Percentiles rank a stretch among this genome's conserved stretches.
These are phyloP conservation scores for Pachliopta kotzebuea DNA, from an alignment of 2,888 invertebrate species.

Conservation along the genomic window DNA sequence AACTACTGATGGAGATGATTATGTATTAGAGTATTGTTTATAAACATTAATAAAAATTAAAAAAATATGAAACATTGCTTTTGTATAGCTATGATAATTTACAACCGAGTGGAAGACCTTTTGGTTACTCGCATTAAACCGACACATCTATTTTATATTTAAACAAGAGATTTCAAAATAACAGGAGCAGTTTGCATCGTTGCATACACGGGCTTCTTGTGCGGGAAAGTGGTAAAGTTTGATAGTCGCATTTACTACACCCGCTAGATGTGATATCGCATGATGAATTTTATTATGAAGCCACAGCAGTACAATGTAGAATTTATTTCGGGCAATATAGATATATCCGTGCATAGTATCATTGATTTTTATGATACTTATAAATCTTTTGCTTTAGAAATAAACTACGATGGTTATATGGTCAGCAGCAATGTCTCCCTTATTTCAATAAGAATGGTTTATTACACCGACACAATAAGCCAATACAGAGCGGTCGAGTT, in stretches of 20 bases:
- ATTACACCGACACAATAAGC: conserved; percentile 23
- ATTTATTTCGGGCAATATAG: conserved; percentile 5
- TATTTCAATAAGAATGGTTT: conserved; percentile 24
- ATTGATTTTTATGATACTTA: conserved; percentile 17
- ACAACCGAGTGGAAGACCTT: too few relatives aligned
- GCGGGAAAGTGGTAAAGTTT: background rate
- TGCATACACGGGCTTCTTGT: background rate
- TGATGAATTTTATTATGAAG: conserved; percentile 15
- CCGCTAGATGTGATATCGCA: conserved; percentile 7
- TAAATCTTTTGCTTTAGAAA: conserved; percentile 11
- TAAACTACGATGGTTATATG: conserved; percentile 12
- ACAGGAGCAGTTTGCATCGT: too few relatives aligned
- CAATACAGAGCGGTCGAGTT: conserved; percentile 22
- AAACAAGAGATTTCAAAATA: too few relatives aligned
- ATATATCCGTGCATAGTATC: background rate
- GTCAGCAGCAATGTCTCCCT: conserved; percentile 9
- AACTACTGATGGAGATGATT: too few relatives aligned
- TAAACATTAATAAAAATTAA: too few relatives aligned
- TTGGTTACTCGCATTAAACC: too few relatives aligned
- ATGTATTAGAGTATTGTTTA: too few relatives aligned
- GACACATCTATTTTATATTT: too few relatives aligned
- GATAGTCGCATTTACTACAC: conserved; percentile 16
- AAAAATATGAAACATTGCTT: too few relatives aligned
- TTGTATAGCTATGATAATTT: too few relatives aligned
- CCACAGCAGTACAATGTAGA: conserved; percentile 18